These are phyloP conservation scores for Typhlomys cinereus DNA, from an alignment of 2,113 vertebrate species.

Conservation along the genomic window DNA sequence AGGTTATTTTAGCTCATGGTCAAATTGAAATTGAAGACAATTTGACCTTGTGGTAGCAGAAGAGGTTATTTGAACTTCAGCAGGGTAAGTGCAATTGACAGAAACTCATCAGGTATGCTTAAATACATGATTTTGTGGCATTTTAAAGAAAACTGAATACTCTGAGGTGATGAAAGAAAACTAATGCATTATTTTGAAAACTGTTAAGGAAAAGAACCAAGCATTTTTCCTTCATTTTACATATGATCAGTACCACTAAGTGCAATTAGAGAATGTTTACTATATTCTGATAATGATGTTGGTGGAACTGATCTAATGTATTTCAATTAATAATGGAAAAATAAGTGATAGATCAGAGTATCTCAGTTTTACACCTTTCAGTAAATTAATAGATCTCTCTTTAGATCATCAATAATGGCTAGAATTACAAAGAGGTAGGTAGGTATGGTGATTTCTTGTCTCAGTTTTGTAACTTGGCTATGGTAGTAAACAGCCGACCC, in stretches of 20 bases:
- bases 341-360: not conserved
- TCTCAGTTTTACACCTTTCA: not conserved
- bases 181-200: not conserved
- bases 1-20: not conserved
- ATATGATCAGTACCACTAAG: not conserved
- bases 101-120: not conserved
- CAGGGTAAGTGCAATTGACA: not conserved
- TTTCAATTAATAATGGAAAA: not conserved
- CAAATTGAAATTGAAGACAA: not conserved
- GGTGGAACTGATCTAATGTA: not conserved
- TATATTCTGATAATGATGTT: not conserved
- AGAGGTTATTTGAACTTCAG: not conserved
- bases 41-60: not conserved
- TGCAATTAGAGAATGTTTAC: not conserved
- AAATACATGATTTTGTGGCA: not conserved
- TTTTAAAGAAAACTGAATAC: constrained; percentile 24
- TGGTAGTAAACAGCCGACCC: too few relatives aligned
- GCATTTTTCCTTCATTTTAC: not conserved
- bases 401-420: not conserved
- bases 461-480: too few relatives aligned
- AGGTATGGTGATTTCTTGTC: too few relatives aligned
- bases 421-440: not conserved
- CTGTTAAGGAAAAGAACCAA: not conserved
- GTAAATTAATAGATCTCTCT: not conserved
- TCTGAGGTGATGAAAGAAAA: not conserved